Conservation (phyloP, 2,113 vertebrate species). For the Engraulis encrasicolus region DNA sequence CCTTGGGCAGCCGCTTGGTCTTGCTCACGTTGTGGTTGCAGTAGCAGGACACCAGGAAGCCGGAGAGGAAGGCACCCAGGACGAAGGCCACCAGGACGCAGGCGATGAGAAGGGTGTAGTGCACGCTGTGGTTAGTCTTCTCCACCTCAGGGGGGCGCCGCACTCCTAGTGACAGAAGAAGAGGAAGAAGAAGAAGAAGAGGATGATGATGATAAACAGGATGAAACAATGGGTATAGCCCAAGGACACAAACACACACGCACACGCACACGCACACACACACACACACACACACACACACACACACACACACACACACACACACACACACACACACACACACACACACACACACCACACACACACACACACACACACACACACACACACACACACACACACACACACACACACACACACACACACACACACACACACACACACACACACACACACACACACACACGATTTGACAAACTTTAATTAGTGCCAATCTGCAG, state of each 20-base stretch:
- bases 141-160: constrained; percentile 75
- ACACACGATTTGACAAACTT: constrained; percentile 21
- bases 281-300: neutral
- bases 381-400: neutral
- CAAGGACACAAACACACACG: neutral
- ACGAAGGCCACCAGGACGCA: constrained; percentile 85
- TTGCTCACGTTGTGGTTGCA: constrained; percentile 82
- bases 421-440: neutral
- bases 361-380: neutral
- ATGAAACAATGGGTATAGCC: constrained; percentile 34
- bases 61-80: constrained; percentile 86
- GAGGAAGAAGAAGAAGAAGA: constrained; percentile 32
- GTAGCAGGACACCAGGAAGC: constrained; percentile 87
- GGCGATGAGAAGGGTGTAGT: constrained; percentile 84
- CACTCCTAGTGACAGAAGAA: constrained; percentile 71
- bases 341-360: neutral
- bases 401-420: neutral
- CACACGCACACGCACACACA: neutral
- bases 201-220: too few species aligned
- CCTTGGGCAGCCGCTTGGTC: constrained; percentile 77
- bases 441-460: neutral
- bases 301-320: neutral
- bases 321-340: neutral
- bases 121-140: constrained; percentile 78
- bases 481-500: neutral